Conservation (phyloP, 2,797 vertebrate genomes). For the Onychomys torridus region DNA sequence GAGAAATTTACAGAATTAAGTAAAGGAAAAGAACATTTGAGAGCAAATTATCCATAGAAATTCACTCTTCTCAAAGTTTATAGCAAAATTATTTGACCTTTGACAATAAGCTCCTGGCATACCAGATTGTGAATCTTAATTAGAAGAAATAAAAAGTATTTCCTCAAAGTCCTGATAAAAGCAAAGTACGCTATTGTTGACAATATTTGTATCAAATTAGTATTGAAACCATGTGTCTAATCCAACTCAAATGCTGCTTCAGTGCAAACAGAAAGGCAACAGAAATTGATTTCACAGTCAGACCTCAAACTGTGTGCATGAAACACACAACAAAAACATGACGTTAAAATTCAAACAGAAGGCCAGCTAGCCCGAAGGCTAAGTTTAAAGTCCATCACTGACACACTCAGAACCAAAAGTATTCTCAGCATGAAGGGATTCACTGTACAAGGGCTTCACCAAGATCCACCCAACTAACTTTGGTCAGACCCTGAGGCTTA, state of each 20-base stretch:
- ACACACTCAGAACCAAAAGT: background rate
- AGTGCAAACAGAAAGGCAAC: constrained; percentile 31
- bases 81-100: constrained; percentile 67
- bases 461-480: background rate
- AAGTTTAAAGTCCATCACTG: constrained; percentile 12
- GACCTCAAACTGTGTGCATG: constrained; percentile 31
- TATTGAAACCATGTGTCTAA: constrained; percentile 23
- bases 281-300: constrained; percentile 46
- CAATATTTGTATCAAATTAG: constrained; percentile 68
- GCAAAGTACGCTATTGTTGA: constrained; percentile 37
- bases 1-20: constrained; percentile 38
- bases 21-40: background rate
- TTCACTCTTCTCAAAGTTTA: constrained; percentile 47
- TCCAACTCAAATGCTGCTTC: background rate
- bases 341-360: constrained; percentile 46
- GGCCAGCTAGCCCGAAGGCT: background rate
- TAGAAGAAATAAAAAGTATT: constrained; percentile 67
- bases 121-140: constrained; percentile 70
- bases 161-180: constrained; percentile 70
- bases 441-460: background rate
- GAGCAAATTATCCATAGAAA: constrained; percentile 45
- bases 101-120: constrained; percentile 58
- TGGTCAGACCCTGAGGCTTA: background rate
- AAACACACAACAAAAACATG: background rate
- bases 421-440: background rate